Base-by-base conservation (phyloP, 2,888 invertebrate genomes). In the Subacronicta megacephala region DNA sequence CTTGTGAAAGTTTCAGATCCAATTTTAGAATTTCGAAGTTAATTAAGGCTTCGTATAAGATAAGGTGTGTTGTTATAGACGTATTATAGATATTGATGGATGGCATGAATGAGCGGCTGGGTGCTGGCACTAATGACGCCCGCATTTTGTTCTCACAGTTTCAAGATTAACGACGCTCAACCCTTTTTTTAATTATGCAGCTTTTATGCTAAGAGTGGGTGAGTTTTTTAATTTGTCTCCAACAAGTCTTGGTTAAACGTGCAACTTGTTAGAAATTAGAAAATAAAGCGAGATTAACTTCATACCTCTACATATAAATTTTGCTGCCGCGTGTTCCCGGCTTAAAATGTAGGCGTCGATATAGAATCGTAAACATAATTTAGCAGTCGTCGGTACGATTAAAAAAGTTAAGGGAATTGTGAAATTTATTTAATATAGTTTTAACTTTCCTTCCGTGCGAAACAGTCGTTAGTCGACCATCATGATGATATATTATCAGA, bases 111-210 rank as follows among this genome's bases (percentile, higher is more conserved):
- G 72, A 74, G 65, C 63, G 66, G 62, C 55, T 50, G 62, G 60
- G 62, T 70, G 58, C 57, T 62, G 47, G 60, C 54, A 61, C 62
- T 85, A 87, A 88, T 83, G 85, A 83, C 71, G 78, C 76, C 73
- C 81, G 75, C 81, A 82, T 85, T 87, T 84, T 78, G 72, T 77
- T 82, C 78, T 72, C 72, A 71, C 58, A 53, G 75, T 74, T 76
- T 77, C 72, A 83, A 86, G 86, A 88, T 89, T 87, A 87, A 89
- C 78, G 78, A 78, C 71, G 67, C 77, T 80, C 79, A 80, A 81
- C 85, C 84, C 85, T 80, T 88, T 86, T 65, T 88, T 89, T 87
- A 87, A 90, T 88, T 87, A 89, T 86, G 77, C 83, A 83, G 77
- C 80, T 79, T 83, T 82, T 83, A 75, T 75, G 71, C 67, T 57